phyloP scores from a whole-genome alignment of 2,888 invertebrate genomes.

The Eurytoma adleriae region DNA sequence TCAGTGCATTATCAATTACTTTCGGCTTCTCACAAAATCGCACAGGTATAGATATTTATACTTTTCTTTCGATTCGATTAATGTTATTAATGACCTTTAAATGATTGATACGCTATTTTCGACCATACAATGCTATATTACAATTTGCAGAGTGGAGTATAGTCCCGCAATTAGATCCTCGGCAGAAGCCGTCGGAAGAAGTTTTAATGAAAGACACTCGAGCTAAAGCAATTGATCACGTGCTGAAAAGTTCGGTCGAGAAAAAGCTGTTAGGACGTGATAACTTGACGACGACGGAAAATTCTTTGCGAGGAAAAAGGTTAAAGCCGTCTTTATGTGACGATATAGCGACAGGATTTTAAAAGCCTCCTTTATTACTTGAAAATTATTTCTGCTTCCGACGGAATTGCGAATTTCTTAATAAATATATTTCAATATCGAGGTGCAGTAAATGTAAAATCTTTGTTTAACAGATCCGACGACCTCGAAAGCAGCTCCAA shows the following conservation, averaged over 20 bases:
- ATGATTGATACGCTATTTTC: not conserved
- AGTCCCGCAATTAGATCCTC: slow-evolving; percentile 31
- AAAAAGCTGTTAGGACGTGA: slow-evolving; percentile 48
- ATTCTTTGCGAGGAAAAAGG: slow-evolving; percentile 32
- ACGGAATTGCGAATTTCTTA: too few species aligned
- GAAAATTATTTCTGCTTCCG: too few species aligned
- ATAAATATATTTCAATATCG: too few species aligned
- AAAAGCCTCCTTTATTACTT: not conserved
- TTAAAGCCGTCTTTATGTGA: slow-evolving; percentile 17
- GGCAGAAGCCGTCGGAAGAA: slow-evolving; percentile 38
- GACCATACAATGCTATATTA: not conserved
- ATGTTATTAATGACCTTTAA: not conserved
- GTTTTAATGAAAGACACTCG: slow-evolving; percentile 38
- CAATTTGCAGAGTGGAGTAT: slow-evolving; percentile 29
- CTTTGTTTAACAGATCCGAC: not conserved
- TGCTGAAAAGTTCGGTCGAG: slow-evolving; percentile 9
- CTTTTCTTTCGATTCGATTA: not conserved
- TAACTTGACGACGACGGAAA: slow-evolving; percentile 10
- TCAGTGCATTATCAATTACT: not conserved
- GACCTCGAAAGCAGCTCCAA: not conserved
- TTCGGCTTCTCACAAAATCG: slow-evolving; percentile 27
- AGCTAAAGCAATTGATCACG: slow-evolving; percentile 42
- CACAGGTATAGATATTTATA: slow-evolving; percentile 25
- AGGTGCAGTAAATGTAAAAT: too few species aligned
- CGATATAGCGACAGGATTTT: too few species aligned